Conservation (phyloP, 1,140 invertebrate species). For the Aradophagus sp. region DNA sequence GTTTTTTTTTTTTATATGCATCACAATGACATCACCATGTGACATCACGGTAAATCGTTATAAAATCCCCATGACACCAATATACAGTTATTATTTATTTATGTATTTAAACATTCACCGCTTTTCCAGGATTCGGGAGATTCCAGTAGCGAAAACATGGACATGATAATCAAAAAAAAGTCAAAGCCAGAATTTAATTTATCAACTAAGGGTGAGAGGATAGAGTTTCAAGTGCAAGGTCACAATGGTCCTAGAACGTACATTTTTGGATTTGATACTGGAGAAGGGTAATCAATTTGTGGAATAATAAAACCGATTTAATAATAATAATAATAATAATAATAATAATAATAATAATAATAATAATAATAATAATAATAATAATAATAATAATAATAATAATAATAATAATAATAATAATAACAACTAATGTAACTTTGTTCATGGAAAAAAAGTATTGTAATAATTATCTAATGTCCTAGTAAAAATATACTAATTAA, state of each 20-base stretch:
- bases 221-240: slow-evolving; percentile 80
- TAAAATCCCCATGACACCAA: too few relatives aligned
- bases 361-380: too few relatives aligned
- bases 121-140: slow-evolving; percentile 25
- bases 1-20: too few relatives aligned
- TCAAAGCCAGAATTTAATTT: slow-evolving; percentile 72
- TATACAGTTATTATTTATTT: too few relatives aligned
- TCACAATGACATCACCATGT: too few relatives aligned
- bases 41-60: too few relatives aligned
- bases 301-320: slow-evolving; percentile 2
- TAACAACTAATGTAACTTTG: slow-evolving; percentile 19
- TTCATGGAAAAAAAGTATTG: background rate
- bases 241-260: slow-evolving; percentile 88
- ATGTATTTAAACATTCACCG: too few relatives aligned
- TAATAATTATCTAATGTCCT: too few relatives aligned
- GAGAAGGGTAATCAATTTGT: slow-evolving; percentile 81
- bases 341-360: too few relatives aligned
- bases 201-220: slow-evolving; percentile 65
- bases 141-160: slow-evolving; percentile 29
- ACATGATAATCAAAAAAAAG: slow-evolving; percentile 71
- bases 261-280: slow-evolving; percentile 91
- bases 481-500: background rate
- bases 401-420: slow-evolving; percentile 17
- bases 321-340: slow-evolving; percentile 1
- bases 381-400: background rate